These are phyloP conservation scores for Rousettus madagascariensis DNA, from an alignment of 2,797 vertebrate species.

Conservation along the genomic window DNA sequence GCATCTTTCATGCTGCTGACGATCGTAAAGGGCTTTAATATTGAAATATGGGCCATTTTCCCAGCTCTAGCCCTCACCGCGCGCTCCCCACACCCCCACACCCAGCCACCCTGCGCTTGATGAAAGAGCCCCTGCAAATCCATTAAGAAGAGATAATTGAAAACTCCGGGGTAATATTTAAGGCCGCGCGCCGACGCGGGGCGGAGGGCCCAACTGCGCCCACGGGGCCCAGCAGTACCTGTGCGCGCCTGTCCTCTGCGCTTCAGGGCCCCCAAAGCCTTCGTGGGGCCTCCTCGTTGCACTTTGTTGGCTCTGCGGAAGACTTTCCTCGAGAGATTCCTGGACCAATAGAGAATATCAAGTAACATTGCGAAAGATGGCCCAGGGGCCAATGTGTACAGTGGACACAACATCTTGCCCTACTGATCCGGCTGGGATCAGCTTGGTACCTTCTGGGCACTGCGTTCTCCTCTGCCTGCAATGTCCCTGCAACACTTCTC, in stretches of 20 bases:
- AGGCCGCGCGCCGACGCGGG: constrained; percentile 63
- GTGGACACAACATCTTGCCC: neutral
- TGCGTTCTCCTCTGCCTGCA: neutral
- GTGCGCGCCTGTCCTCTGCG: neutral
- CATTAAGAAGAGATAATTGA: constrained; percentile 86
- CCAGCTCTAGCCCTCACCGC: constrained; percentile 75
- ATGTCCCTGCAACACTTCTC: neutral
- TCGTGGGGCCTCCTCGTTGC: rapidly evolving
- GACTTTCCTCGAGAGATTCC: neutral
- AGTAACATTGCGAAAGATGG: neutral
- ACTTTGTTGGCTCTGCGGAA: neutral
- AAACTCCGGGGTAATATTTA: constrained; percentile 82
- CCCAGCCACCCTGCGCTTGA: constrained; percentile 77
- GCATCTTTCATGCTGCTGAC: constrained; percentile 82
- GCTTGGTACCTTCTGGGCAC: neutral
- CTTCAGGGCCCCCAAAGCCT: neutral
- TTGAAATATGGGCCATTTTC: constrained; percentile 85
- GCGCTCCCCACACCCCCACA: constrained; percentile 71
- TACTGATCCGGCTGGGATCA: neutral
- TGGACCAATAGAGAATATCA: neutral
- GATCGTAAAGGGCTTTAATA: constrained; percentile 82
- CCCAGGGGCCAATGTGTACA: neutral
- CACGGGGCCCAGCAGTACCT: neutral
- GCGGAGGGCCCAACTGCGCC: constrained; percentile 35
- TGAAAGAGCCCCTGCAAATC: constrained; percentile 82